Base-by-base conservation (phyloP, 1,140 invertebrate species). In the Magallana ariakensis region DNA sequence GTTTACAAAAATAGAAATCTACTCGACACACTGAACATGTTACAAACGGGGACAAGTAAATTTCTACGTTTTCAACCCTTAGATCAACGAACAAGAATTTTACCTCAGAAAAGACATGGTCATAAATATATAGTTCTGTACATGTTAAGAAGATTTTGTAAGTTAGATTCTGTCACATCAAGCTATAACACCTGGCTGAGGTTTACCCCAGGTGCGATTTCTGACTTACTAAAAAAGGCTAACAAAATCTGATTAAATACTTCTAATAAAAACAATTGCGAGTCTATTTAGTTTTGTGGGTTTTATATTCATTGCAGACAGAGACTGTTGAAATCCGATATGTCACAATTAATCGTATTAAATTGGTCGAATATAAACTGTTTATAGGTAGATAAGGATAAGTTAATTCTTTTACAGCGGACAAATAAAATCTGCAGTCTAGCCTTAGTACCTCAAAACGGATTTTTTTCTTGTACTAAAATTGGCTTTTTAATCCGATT, bases 301-400 rank as follows among this genome's bases (percentile, higher is more conserved):
- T 70, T 46, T 75, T 26, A 22, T 75, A 26, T 75, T 75, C 22
- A 26, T 13, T 13, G 15, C 11, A 75, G 9, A 75, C 58, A 26
- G 22, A 11, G 22, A 75, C 22, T 26, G 33, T 26, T 11, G 33
- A 33, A 75, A 75, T 75, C 66, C 22, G 66, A 75, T 75, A 33
- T 13, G 33, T 19, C 19, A 75, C 58, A 19, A 26, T 75, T 46
- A 75, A 75, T 75, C 66, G 66, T 75, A 75, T 75, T 75, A 75
- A 75, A 26, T 19, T 11, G 66, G 66, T 75, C 66, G 9, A 6
- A 75, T 19, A 62, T 62, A 62, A 62, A 62, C 16, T 62, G 58
- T 62, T 62, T 62, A 16, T 16, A 16, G 7, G 15, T 26, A 75
- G 66, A 75, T 46, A 75, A 75, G 66, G 26, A 75, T 11, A 46